Conservation (phyloP, 2,113 vertebrate species). For the mouse (Mus musculus) region GRCm39 chr1:121886501-121887000, state of each 20-base stretch:
- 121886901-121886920: not conserved
- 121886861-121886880: not conserved
- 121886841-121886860: not conserved
- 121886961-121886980: not conserved
- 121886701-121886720: not conserved
- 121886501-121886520: not conserved
- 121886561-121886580: not conserved
- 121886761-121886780: not conserved
- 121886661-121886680: not conserved
- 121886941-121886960: not conserved
- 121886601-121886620: not conserved
- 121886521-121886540: not conserved
- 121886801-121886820: not conserved
- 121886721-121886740: constrained; percentile 5
- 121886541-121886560: not conserved
- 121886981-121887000: not conserved
- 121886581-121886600: not conserved
- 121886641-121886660: not conserved
- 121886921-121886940: not conserved
- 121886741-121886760: not conserved
- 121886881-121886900: constrained; percentile 13
- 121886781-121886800: not conserved
- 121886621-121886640: not conserved
- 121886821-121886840: not conserved
- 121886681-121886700: not conserved